These are phyloP conservation scores for Pseudolaguvia tuberculata DNA, from an alignment of 2,113 vertebrate genomes.

Conservation along the genomic window DNA sequence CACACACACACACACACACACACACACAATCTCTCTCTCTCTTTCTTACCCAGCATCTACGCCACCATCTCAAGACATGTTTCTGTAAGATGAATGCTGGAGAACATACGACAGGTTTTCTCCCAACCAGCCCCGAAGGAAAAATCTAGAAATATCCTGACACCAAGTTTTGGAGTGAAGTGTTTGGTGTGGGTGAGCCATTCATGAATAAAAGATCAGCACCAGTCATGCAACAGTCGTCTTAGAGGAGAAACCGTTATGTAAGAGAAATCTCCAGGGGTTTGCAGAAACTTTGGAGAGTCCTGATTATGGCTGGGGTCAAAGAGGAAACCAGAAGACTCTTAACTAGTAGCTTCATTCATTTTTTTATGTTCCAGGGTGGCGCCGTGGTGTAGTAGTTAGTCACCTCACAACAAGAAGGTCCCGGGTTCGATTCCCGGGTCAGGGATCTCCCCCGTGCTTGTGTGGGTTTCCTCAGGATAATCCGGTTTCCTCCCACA, in stretches of 20 bases:
- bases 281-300: not conserved
- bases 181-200: not conserved
- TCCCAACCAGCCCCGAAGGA: not conserved
- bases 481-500: too few relatives aligned
- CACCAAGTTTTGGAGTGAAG: not conserved
- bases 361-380: too few relatives aligned
- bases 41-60: not conserved
- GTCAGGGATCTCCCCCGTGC: too few relatives aligned
- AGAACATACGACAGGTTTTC: not conserved
- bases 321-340: not conserved
- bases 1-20: not conserved
- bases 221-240: constrained; percentile 9
- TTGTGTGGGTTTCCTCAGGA: too few relatives aligned
- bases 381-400: too few relatives aligned
- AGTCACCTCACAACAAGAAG: too few relatives aligned
- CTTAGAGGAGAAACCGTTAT: not conserved
- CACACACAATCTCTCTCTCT: not conserved
- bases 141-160: not conserved
- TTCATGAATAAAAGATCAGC: constrained; percentile 31
- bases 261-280: not conserved
- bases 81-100: not conserved
- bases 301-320: not conserved
- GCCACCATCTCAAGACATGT: not conserved
- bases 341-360: not conserved
- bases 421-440: too few relatives aligned